A percentile compares a stretch with the other conserved stretches of the same genome.
Conservation (phyloP, 1,140 invertebrate species). For the Sweltsa coloradensis region DNA sequence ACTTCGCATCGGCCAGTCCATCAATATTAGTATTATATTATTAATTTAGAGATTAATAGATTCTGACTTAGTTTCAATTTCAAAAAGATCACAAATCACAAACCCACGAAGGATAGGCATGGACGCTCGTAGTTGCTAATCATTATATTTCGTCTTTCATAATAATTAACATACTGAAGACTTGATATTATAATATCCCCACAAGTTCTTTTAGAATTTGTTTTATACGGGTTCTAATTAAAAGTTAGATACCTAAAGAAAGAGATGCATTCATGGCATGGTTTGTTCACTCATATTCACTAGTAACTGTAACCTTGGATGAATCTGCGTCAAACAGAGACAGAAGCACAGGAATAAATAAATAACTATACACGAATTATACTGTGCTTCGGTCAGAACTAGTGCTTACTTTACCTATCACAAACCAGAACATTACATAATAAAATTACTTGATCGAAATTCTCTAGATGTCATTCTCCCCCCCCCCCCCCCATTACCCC, state of each 20-base stretch:
- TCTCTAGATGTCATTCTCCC: too few relatives aligned
- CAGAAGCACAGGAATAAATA: too few relatives aligned
- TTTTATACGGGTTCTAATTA: not conserved
- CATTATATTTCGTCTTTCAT: not conserved
- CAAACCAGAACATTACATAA: too few relatives aligned
- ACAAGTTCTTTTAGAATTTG: not conserved
- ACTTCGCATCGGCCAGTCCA: constrained; percentile 6
- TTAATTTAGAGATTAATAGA: too few relatives aligned
- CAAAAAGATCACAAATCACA: constrained; percentile 10
- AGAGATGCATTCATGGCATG: too few relatives aligned
- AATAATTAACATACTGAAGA: not conserved
- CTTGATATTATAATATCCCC: not conserved
- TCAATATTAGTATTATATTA: constrained; percentile 8
- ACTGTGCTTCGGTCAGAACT: too few relatives aligned
- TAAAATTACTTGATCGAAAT: too few relatives aligned
- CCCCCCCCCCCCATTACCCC: not conserved
- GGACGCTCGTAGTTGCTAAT: not conserved
- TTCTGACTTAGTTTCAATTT: constrained; percentile 14
- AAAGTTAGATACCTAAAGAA: not conserved
- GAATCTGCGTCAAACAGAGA: too few relatives aligned
- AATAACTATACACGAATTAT: too few relatives aligned
- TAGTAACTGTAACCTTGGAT: too few relatives aligned
- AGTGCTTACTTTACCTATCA: too few relatives aligned
- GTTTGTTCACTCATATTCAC: too few relatives aligned
- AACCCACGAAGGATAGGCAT: not conserved